Base-by-base conservation (phyloP, 30 jellyfish, hydroid and myxozoan species). In the Aurelia sp. region DNA sequence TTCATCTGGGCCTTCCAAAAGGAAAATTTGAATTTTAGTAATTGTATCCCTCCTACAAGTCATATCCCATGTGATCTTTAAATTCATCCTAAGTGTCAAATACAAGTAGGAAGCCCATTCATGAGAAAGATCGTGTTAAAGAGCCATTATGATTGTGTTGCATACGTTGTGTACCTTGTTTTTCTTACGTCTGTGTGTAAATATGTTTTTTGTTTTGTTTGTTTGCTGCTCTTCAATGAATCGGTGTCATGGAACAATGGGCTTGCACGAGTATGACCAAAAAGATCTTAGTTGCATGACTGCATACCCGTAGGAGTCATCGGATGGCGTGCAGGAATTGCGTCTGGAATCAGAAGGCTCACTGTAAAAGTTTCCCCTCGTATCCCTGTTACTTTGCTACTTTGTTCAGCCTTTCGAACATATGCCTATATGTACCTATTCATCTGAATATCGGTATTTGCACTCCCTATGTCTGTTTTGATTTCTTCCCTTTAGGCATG, bases 211-310 rank as follows among this genome's bases (percentile, higher is more conserved):
- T n/a, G 66, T 57, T 57, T 57, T 57, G 66, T 57, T 57, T 57
- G 66, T 57, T 57, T 15, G 66, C 66, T 57, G 66, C 66, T 57
- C 19, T 57, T 57, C 66, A 57, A 57, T 57, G 19, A 57, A 57
- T 57, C 66, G 66, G 19, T 2, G 66, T 57, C 19, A 57, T 13
- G 66, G 66, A 57, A 13, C 66, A 57, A 57, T 57, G 66, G 66
- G 19, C 17, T 57, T 57, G 17, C 19, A 57, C 19, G 66, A 57
- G 66, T 57, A 13, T 57, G 66, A 57, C 66, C 66, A 57, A 57
- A 57, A 57, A 57, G 66, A 57, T n/a, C 66, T 57, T 57, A 57
- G 66, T n/a, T 57, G 66, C 66, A 57, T 57, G 66, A 57, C 66
- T 13, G 66, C 66, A 57, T 27, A 2, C 33, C 33, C 33, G 33